Conservation (phyloP, 30 jellyfish, hydroid and myxozoan species). For the Pseudorhiza aurosa region DNA sequence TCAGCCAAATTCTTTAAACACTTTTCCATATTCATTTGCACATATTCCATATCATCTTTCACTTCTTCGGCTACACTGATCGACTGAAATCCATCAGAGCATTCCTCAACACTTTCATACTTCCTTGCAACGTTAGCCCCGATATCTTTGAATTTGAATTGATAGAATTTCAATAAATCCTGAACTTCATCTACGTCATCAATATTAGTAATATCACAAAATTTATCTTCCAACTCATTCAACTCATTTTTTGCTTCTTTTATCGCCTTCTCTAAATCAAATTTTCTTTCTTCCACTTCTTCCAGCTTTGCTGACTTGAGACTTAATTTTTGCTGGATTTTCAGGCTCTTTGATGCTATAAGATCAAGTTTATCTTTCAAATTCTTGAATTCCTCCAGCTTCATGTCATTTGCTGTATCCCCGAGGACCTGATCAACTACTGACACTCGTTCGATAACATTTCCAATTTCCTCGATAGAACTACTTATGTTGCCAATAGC, state of each 20-base stretch:
- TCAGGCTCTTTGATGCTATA: conserved; percentile 9
- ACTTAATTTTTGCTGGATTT: conserved; percentile 13
- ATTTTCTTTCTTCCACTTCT: conserved; percentile 2
- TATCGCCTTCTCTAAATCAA: neutral
- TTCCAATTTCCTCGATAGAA: conserved; percentile 36
- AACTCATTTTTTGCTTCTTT: neutral
- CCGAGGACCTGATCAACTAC: conserved; percentile 4
- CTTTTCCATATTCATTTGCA: neutral
- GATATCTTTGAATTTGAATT: conserved; percentile 23
- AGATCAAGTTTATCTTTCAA: conserved; percentile 31
- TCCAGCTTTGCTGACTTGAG: conserved; percentile 23
- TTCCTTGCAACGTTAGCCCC: neutral
- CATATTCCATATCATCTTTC: neutral
- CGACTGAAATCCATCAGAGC: neutral
- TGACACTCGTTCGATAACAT: conserved; percentile 40
- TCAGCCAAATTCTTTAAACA: neutral
- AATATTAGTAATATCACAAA: neutral
- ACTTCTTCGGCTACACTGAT: neutral
- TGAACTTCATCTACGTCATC: conserved; percentile 18
- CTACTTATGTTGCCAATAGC: conserved; percentile 17
- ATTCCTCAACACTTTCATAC: neutral
- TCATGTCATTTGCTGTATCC: conserved; percentile 1
- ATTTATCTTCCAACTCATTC: conserved; percentile 5
- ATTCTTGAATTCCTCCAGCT: conserved; percentile 8
- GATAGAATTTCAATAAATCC: conserved; percentile 13